Evolutionary conservation across 2,888 invertebrate species (phyloP).

Genomic region (Diplazon laetatorius): DNA sequence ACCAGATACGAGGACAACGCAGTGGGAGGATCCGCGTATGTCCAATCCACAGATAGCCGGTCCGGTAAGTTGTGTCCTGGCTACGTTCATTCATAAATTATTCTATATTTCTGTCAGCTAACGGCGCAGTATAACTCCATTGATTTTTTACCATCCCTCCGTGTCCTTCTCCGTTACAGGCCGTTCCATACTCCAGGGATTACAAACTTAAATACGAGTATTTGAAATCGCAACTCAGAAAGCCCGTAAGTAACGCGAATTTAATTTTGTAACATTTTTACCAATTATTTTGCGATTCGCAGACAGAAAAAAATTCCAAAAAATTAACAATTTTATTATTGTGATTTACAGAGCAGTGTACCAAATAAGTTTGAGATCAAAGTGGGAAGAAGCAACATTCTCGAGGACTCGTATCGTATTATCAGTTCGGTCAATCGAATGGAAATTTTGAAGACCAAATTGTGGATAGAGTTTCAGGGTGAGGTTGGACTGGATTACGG

Average conservation of each 20-base stretch:
- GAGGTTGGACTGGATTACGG: slow-evolving; percentile 99
- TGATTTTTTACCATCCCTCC: too few species aligned
- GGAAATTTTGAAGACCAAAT: slow-evolving; percentile 97
- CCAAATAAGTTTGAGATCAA: slow-evolving; percentile 99
- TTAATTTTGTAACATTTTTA: background rate
- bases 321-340: background rate
- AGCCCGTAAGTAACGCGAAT: slow-evolving; percentile 88
- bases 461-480: slow-evolving; percentile 99
- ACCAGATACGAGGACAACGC: slow-evolving; percentile 96
- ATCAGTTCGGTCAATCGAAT: slow-evolving; percentile 95
- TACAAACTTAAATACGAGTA: slow-evolving; percentile 99
- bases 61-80: slow-evolving; percentile 84
- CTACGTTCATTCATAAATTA: slow-evolving; percentile 23
- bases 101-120: slow-evolving; percentile 83
- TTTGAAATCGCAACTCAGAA: slow-evolving; percentile 97
- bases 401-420: slow-evolving; percentile 98
- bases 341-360: slow-evolving; percentile 91
- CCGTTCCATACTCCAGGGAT: slow-evolving; percentile 98
- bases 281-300: background rate
- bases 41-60: slow-evolving; percentile 98
- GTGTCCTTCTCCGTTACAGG: slow-evolving; percentile 83
- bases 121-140: slow-evolving; percentile 77
- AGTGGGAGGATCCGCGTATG: slow-evolving; percentile 99
- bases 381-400: slow-evolving; percentile 93
- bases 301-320: background rate